phyloP scores from a whole-genome alignment of 2,113 vertebrate genomes.

The Maccullochella peelii region DNA sequence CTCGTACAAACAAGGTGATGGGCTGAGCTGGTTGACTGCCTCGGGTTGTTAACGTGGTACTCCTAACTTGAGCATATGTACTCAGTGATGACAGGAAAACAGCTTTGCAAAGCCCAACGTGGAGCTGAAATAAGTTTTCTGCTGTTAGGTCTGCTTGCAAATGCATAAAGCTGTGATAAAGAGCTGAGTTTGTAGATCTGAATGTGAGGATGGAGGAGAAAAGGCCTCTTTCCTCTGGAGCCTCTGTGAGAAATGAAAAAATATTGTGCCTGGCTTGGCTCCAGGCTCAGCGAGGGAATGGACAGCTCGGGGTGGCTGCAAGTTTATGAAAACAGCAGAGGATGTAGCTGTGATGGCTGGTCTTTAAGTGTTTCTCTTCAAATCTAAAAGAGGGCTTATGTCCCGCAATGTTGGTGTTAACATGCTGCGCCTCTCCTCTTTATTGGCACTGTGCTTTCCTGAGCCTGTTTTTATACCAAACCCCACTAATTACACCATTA shows the following conservation, averaged over 20 bases:
- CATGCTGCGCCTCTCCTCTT: slow-evolving; percentile 40
- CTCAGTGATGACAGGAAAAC: slow-evolving; percentile 18
- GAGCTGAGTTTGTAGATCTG: slow-evolving; percentile 45
- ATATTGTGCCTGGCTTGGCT: slow-evolving; percentile 67
- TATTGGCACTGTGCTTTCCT: slow-evolving; percentile 51
- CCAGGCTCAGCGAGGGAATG: slow-evolving; percentile 48
- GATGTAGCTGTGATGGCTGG: slow-evolving; percentile 57
- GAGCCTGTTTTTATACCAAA: slow-evolving; percentile 65
- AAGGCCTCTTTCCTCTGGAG: slow-evolving; percentile 46
- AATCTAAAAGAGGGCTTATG: slow-evolving; percentile 57
- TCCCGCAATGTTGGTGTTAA: slow-evolving; percentile 50
- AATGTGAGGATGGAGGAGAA: slow-evolving; percentile 32
- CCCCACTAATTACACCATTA: slow-evolving; percentile 63
- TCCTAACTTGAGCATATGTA: background rate
- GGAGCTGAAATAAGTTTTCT: background rate
- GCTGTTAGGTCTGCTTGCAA: slow-evolving; percentile 17
- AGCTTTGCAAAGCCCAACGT: background rate
- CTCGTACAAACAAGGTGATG: slow-evolving; percentile 56
- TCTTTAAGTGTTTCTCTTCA: slow-evolving; percentile 47
- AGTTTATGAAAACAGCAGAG: slow-evolving; percentile 77
- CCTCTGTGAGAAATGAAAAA: slow-evolving; percentile 62
- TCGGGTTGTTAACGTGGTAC: slow-evolving; percentile 4
- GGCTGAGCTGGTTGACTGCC: slow-evolving; percentile 31
- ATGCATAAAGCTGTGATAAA: slow-evolving; percentile 33
- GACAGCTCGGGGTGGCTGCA: slow-evolving; percentile 40